Base-by-base conservation (phyloP, 2,113 vertebrate genomes). In the Perccottus glenii region DNA sequence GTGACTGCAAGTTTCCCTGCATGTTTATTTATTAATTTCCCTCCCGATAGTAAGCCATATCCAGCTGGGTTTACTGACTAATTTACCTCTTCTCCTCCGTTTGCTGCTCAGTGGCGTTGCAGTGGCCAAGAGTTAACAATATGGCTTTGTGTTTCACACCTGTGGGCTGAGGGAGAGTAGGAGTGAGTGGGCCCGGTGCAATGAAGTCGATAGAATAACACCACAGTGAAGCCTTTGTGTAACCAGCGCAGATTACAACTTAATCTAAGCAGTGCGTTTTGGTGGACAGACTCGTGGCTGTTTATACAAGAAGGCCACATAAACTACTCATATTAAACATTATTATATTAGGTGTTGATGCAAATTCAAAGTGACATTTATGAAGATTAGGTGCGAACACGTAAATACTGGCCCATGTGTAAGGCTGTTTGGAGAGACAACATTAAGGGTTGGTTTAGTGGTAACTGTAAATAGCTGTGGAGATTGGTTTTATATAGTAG, bases 121-220 rank as follows among this genome's bases (percentile, higher is more conserved):
- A 55, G 68, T 27, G 11, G 66, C 78, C 67, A 71, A 65, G 50
- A 63, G 74, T 80, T 74, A 82, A 87, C 81, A 87, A 70, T 81
- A 70, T 74, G 67, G 56, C 75, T 86, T 86, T 87, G 67, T 87
- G 75, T 65, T 50, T 70, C 66, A 72, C 81, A 78, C 76, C 82
- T 85, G 85, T 86, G 81, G 81, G 80, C 67, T 63, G 75, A 15
- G 57, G 60, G 68, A 60, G 67, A 58, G 73, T 56, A 43, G 85
- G 70, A 66, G 68, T 68, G 40, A 77, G 66, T 66, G 82, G 50
- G 59, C 47, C 19, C 5, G 38, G 42, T 57, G 55, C 36, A 67
- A 55, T 14, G 55, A 47, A 57, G 64, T 52, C 38, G 2, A 81
- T 47, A 61, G 19, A 74, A 71, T 64, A 76, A 60, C 62, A 49